Percentiles rank a stretch among this genome's conserved stretches.
Evolutionary conservation across 2,113 vertebrate genomes (phyloP).

Genomic region (Siniperca chuatsi): DNA sequence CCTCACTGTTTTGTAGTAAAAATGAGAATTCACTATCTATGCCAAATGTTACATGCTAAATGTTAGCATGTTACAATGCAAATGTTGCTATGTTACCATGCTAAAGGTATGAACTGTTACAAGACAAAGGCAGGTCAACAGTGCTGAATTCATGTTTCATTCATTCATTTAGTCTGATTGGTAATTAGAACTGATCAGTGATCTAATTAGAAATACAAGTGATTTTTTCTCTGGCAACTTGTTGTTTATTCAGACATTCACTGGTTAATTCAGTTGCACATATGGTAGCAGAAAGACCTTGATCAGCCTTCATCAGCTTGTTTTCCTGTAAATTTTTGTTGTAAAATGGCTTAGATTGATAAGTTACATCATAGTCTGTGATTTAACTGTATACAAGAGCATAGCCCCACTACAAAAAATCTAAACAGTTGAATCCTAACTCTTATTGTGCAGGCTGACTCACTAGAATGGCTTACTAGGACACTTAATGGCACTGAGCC

Average conservation of each 20-base stretch:
- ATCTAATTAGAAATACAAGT: conserved; percentile 28
- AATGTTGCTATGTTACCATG: background rate
- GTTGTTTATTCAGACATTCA: background rate
- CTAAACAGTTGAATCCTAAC: background rate
- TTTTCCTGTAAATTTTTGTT: background rate
- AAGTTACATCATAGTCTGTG: background rate
- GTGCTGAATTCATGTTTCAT: background rate
- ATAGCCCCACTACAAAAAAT: background rate
- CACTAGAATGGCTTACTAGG: background rate
- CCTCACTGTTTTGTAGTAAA: background rate
- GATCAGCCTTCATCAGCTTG: background rate
- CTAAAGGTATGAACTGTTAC: background rate
- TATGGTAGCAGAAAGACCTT: background rate
- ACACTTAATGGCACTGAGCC: background rate
- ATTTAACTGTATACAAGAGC: background rate
- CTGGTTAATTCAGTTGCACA: background rate
- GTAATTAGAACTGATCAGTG: conserved; percentile 3
- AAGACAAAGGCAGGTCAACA: background rate
- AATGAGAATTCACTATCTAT: background rate
- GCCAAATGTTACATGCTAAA: background rate
- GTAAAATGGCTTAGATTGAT: too few species aligned
- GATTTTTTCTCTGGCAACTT: background rate
- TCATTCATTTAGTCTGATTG: background rate
- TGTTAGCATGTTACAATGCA: background rate
- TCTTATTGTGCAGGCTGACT: background rate